Conservation (phyloP, 2,888 invertebrate genomes). For the Drosophila demipolita region DNA sequence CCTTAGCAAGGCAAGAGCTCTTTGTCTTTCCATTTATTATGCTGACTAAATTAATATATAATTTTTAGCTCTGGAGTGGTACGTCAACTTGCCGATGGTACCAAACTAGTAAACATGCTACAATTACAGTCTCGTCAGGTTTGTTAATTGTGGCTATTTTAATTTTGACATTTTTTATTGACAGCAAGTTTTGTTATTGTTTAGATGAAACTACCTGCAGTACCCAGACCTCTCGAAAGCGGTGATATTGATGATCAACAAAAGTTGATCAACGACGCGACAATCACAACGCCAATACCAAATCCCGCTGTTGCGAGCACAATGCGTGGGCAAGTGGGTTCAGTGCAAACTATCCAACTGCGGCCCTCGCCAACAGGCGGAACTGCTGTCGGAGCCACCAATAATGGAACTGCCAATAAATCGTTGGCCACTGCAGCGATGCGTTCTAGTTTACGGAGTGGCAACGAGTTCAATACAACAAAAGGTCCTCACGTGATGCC, state of each 20-base stretch:
- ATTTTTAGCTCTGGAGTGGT: conserved; percentile 75
- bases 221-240: conserved; percentile 43
- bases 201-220: conserved; percentile 61
- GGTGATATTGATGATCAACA: conserved; percentile 45
- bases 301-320: conserved; percentile 54
- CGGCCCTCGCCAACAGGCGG: conserved; percentile 53
- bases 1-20: conserved; percentile 76
- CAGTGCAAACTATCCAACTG: conserved; percentile 73
- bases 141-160: conserved; percentile 7
- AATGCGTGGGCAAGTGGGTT: conserved; percentile 74
- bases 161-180: not conserved
- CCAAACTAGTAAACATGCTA: conserved; percentile 71
- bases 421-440: conserved; percentile 12
- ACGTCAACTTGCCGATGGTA: conserved; percentile 69
- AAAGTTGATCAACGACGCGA: conserved; percentile 35
- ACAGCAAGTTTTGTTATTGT: not conserved
- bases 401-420: conserved; percentile 61
- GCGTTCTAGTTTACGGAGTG: conserved; percentile 37
- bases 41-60: not conserved
- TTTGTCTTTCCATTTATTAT: not conserved
- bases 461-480: conserved; percentile 38
- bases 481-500: conserved; percentile 74
- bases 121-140: conserved; percentile 75
- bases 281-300: conserved; percentile 10
- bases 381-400: conserved; percentile 26